These are phyloP conservation scores for Okamejei kenojei DNA, from an alignment of 2,797 vertebrate species.

Conservation along the genomic window DNA sequence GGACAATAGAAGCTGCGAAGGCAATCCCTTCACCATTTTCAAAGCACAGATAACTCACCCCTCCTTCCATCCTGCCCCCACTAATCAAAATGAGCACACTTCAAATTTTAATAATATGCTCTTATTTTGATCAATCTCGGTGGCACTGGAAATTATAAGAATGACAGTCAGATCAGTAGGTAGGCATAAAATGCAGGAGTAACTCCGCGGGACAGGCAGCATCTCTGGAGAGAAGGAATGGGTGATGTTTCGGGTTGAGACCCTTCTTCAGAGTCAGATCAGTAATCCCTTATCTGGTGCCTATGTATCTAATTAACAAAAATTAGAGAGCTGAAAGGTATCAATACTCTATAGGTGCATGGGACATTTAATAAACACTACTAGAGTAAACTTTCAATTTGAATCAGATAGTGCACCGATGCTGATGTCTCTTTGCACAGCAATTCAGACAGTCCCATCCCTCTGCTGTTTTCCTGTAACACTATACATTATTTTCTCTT, in stretches of 20 bases:
- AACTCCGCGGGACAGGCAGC: too few species aligned
- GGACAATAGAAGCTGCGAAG: not conserved
- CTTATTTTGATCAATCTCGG: not conserved
- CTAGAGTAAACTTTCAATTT: not conserved
- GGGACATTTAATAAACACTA: not conserved
- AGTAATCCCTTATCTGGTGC: conserved; percentile 8
- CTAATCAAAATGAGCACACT: not conserved
- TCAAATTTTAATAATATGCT: not conserved
- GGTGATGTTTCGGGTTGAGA: too few species aligned
- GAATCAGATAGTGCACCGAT: too few species aligned
- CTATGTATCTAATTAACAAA: not conserved
- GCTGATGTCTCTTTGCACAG: too few species aligned
- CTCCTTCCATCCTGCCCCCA: not conserved
- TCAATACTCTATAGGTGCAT: not conserved
- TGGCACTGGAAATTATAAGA: not conserved
- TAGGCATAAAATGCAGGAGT: too few species aligned
- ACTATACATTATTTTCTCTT: too few species aligned
- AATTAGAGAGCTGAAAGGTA: not conserved
- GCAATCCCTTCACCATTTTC: not conserved
- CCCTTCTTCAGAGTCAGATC: not conserved
- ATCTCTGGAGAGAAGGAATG: too few species aligned
- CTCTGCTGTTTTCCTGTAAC: too few species aligned
- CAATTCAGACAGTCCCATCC: too few species aligned
- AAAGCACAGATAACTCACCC: not conserved
- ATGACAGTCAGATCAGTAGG: too few species aligned